A percentile compares a stretch with the other conserved stretches of the same genome.
Evolutionary conservation across 2,113 vertebrate species (phyloP).

Genomic region (Ceyx cyanopectus): DNA sequence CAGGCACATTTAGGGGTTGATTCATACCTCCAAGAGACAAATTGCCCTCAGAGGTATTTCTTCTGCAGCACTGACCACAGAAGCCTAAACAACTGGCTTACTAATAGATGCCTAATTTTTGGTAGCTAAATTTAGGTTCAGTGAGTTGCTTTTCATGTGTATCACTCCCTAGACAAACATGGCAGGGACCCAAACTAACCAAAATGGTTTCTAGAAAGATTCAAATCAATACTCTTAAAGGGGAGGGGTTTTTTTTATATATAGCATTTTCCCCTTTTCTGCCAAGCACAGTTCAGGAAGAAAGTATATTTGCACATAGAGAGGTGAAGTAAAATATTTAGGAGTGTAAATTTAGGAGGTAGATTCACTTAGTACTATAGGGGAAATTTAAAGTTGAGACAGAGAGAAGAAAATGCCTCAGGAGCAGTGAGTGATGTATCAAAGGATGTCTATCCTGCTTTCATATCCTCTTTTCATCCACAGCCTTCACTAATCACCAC

Average conservation of each 20-base stretch:
- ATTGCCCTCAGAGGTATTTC: background rate
- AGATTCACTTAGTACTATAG: background rate
- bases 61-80: background rate
- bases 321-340: background rate
- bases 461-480: slow-evolving; percentile 43
- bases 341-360: background rate
- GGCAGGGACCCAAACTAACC: background rate
- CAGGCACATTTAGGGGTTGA: background rate
- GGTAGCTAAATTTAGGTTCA: background rate
- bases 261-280: background rate
- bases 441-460: slow-evolving; percentile 39
- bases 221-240: background rate
- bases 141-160: background rate
- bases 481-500: slow-evolving; percentile 32
- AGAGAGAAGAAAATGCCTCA: slow-evolving; percentile 31
- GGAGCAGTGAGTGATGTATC: background rate
- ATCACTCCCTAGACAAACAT: background rate
- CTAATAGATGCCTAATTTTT: background rate
- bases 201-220: background rate
- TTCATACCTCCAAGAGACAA: background rate
- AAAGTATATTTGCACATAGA: background rate
- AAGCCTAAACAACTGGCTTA: background rate
- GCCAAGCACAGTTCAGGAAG: background rate
- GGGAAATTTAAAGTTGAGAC: slow-evolving; percentile 15
- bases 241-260: background rate